Evolutionary conservation across 2,113 vertebrate genomes (phyloP), one percentile per base, ranked within the genome.

Genomic region (Spea multiplicata): DNA sequence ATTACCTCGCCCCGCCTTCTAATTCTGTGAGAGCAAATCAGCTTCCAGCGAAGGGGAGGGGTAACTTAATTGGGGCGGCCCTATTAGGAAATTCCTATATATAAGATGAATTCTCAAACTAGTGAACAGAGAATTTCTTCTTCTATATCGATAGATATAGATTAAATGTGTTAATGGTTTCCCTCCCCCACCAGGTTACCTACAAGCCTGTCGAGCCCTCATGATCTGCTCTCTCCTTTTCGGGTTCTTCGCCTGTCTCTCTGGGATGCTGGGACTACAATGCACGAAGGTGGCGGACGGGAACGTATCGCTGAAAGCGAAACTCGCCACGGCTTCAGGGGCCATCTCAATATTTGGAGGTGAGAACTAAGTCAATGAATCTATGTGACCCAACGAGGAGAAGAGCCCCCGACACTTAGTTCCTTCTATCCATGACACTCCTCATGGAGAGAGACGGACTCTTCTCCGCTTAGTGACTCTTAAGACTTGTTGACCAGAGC

Each of bases 171-270:
- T 30, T 30, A 30, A 30, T 30, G 30, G 30, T 30, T 71, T 12
- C 46, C 10, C 74, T 12, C 46, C 10, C 74, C 66, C 62, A 6
- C 30, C 83, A 97, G 96, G 93, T 66, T 95, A 95, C 59, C 77
- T 97, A 80, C 95, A 96, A 82, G 95, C 93, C 0, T 95, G 94
- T 44, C 93, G 95, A 0, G 96, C 96, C 5, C 83, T 97, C 75
- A 94, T 97, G 94, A 94, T 97, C 73, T 82, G 86, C 0, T 82
- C 94, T 0, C 72, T 97, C 53, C 81, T 91, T 64, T 65, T 93
- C 53, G 95, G 96, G 6, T 84, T 89, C 68, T 88, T 95, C 44
- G 95, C 90, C 0, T 81, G 94, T 53, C 16, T 94, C 5, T 81
- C 83, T 0, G 87, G 89, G 3, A 83, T 95, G 47, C 46, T 93